Base-by-base conservation (phyloP, 2,113 vertebrate species). In the Chaetodon auriga region DNA sequence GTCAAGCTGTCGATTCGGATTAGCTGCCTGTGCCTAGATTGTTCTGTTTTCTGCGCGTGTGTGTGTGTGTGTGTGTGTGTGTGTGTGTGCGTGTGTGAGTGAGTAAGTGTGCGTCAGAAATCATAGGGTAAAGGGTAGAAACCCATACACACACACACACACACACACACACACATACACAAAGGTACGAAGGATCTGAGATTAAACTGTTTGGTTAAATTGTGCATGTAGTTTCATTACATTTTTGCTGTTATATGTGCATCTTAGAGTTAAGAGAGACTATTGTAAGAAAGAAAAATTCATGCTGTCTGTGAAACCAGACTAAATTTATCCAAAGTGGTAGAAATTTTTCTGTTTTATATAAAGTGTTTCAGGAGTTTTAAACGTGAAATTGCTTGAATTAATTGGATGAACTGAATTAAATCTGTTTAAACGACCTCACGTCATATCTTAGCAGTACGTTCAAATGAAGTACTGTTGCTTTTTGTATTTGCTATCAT, bases 1-100 rank as follows among this genome's bases (percentile, higher is more conserved):
- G 54, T 78, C 36, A 68, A 43, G 53, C 51, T 69, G 51, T 74
- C 61, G 16, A 5, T 49, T 48, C 7, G 6, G 19, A 16, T 80
- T 74, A 46, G 45, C 36, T 55, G 30, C 6, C 23, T 46, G 16
- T 54, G 46, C 15, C 10, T 14, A 30, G 30, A 46, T 10, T 69
- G 19, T 38, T 16, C 25, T 64, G n/a, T 36, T 57, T 15, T 68
- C 8, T 81, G 7, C 38, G 23, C 36, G 30, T 35, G 30, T 54
- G 21, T n/a, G 11, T 30, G 25, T n/a, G 30, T 30, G 30, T 30
- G 30, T 30, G 30, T 30, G 30, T 30, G 30, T 30, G 30, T 30
- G 30, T 30, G 18, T 15, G 51, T 49, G 51, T 69, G 46, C 62
- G 30, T 68, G 12, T 81, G 7, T 30, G 30, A 30, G 30, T 30